Evolutionary conservation across 2,888 invertebrate species (phyloP).

Genomic region (Parnassius smintheus): DNA sequence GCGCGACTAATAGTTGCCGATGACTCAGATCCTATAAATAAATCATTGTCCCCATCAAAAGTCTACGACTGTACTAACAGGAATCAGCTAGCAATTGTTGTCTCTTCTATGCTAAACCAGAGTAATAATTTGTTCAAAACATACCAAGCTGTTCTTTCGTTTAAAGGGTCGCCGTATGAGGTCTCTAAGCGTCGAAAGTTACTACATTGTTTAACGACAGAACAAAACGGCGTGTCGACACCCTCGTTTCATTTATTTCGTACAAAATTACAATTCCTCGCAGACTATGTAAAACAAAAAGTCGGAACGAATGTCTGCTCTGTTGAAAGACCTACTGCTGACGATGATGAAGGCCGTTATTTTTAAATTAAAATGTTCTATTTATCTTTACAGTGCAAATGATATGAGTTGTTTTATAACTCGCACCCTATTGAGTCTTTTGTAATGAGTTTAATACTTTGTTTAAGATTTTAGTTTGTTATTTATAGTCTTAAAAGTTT

Average conservation of each 20-base stretch:
- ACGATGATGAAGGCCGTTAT: slow-evolving; percentile 69
- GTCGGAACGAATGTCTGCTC: slow-evolving; percentile 60
- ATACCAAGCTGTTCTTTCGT: slow-evolving; percentile 57
- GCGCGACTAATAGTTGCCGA: slow-evolving; percentile 65
- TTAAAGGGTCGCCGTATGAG: slow-evolving; percentile 72
- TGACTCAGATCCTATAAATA: slow-evolving; percentile 74
- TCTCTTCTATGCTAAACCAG: slow-evolving; percentile 73
- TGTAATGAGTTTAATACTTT: neutral
- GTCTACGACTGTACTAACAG: slow-evolving; percentile 59
- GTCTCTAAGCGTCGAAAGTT: slow-evolving; percentile 57
- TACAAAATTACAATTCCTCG: slow-evolving; percentile 63
- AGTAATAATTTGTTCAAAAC: slow-evolving; percentile 79
- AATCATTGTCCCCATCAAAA: slow-evolving; percentile 62
- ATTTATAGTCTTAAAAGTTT: too few species aligned
- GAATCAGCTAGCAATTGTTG: slow-evolving; percentile 72
- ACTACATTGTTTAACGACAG: slow-evolving; percentile 66
- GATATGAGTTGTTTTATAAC: slow-evolving; percentile 34
- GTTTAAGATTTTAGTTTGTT: too few species aligned
- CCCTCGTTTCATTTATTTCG: slow-evolving; percentile 71
- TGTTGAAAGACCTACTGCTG: slow-evolving; percentile 54
- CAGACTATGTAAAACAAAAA: slow-evolving; percentile 62
- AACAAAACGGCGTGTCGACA: slow-evolving; percentile 77
- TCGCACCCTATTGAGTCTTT: neutral
- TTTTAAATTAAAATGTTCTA: slow-evolving; percentile 58
- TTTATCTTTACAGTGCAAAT: slow-evolving; percentile 41